Percentiles rank a stretch among this genome's conserved stretches.
Evolutionary conservation across 2,888 invertebrate species (phyloP).

Genomic region (Hofmannophila pseudospretella): DNA sequence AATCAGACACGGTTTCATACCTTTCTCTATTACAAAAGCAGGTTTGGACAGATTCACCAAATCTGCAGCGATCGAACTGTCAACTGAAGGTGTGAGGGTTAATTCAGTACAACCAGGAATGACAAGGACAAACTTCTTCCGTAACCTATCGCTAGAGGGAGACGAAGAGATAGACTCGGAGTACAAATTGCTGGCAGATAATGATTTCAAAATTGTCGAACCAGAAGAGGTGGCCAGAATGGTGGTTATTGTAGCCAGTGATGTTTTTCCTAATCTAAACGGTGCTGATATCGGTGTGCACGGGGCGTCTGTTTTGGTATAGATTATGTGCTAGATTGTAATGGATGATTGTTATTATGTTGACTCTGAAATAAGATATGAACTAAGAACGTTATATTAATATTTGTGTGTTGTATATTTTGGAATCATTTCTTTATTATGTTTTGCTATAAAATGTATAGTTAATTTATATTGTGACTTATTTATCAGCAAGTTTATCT

Average conservation of each 20-base stretch:
- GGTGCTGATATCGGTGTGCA: conserved; percentile 35
- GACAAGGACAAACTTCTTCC: conserved; percentile 32
- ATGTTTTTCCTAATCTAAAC: conserved; percentile 37
- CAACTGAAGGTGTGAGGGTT: conserved; percentile 33
- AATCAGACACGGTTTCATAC: conserved; percentile 42
- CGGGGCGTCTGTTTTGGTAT: conserved; percentile 18
- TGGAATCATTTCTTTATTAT: no score
- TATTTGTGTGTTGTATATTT: no score
- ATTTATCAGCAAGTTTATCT: no score
- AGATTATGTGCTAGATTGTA: no score
- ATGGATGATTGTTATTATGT: no score
- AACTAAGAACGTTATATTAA: no score
- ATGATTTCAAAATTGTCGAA: conserved; percentile 28
- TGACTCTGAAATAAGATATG: no score
- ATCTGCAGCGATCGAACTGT: conserved; percentile 36
- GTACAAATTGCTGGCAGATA: conserved; percentile 21
- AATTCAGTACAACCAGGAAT: conserved; percentile 38
- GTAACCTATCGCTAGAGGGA: conserved; percentile 27
- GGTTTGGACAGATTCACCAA: conserved; percentile 37
- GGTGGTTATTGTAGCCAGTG: conserved; percentile 43
- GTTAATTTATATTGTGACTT: no score
- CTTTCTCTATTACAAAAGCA: conserved; percentile 31
- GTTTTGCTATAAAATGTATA: no score
- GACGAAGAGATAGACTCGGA: conserved; percentile 25
- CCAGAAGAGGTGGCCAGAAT: conserved; percentile 43